Evolutionary conservation across 2,797 vertebrate genomes (phyloP).

Genomic region (Erpetoichthys calabaricus): DNA sequence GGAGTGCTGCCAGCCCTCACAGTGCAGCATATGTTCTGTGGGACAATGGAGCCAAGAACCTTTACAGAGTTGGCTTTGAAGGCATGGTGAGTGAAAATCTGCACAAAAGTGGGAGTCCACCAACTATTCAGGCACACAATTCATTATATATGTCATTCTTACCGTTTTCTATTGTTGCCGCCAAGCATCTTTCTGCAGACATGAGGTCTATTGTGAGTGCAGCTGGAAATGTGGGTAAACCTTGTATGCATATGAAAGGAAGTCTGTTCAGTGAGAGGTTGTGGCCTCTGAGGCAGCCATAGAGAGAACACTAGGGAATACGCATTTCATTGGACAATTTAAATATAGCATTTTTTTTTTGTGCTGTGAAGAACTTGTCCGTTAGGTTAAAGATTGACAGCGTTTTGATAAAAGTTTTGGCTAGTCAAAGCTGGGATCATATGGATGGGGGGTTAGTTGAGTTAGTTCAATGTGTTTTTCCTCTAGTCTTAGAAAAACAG

Average conservation of each 20-base stretch:
- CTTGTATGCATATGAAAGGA: slow-evolving; percentile 55
- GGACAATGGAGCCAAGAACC: slow-evolving; percentile 98
- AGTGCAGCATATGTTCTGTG: slow-evolving; percentile 95
- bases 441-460: too few relatives aligned
- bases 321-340: slow-evolving; percentile 39
- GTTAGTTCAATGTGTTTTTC: too few relatives aligned
- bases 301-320: slow-evolving; percentile 13
- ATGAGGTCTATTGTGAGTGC: slow-evolving; percentile 43
- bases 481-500: too few relatives aligned
- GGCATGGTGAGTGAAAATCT: slow-evolving; percentile 82
- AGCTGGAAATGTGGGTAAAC: slow-evolving; percentile 42
- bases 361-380: slow-evolving; percentile 26
- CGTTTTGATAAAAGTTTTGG: slow-evolving; percentile 19
- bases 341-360: slow-evolving; percentile 28
- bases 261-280: slow-evolving; percentile 44
- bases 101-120: slow-evolving; percentile 12
- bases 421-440: too few relatives aligned
- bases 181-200: slow-evolving; percentile 37
- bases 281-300: slow-evolving; percentile 26
- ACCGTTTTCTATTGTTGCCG: slow-evolving; percentile 42
- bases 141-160: slow-evolving; percentile 18
- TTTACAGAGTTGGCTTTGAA: slow-evolving; percentile 97
- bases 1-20: slow-evolving; percentile 95
- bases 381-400: slow-evolving; percentile 34
- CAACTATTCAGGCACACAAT: slow-evolving; percentile 16